Evolutionary conservation across 2,888 invertebrate genomes (phyloP), one percentile per base, ranked within the genome.

Genomic region (Anthoptus insignis): DNA sequence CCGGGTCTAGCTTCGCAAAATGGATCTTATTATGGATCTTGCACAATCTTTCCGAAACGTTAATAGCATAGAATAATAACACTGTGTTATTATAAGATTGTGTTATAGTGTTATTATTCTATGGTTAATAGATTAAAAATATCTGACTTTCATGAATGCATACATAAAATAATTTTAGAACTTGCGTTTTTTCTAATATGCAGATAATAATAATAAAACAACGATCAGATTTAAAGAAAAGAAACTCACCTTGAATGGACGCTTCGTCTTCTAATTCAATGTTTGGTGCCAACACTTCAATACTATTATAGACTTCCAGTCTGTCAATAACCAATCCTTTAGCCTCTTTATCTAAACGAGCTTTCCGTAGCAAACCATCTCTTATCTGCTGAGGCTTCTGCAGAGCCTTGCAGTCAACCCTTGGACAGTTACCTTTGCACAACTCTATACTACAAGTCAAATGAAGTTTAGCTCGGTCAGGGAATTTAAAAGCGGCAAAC

Each of bases 401-500:
- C 54, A 93, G 72, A 9, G 85, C 84, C 71, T 82, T 89, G 67
- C 93, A 93, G 70, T 94, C 93, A 49, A 97, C 96, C 77, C 93
- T 86, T 0, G 95, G 95, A 79, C 97, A 97, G 69, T 89, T 92
- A 56, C 95, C 96, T 83, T 95, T 95, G 79, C 97, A 97, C n/a
- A 97, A 86, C 74, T 96, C 96, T 47, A 97, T 94, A 16, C 95
- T 95, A 83, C 97, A 97, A n/a, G 95, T 95, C 50, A 97, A 88
- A 83, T 97, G 97, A 42, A 97, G 86, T 68, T 96, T 95, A 67
- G 96, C 96, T 70, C 97, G 93, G 78, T 97, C 97, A 3, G 97
- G 97, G 84, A 97, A 97, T 79, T 97, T 97, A 78, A 97, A 97
- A 4, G 97, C 97, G 0, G 96, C 95, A 87, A 97, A 97, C 16